These are phyloP conservation scores for Aphelenchoides besseyi DNA, from an alignment of 1,140 invertebrate genomes.

Conservation along the genomic window DNA sequence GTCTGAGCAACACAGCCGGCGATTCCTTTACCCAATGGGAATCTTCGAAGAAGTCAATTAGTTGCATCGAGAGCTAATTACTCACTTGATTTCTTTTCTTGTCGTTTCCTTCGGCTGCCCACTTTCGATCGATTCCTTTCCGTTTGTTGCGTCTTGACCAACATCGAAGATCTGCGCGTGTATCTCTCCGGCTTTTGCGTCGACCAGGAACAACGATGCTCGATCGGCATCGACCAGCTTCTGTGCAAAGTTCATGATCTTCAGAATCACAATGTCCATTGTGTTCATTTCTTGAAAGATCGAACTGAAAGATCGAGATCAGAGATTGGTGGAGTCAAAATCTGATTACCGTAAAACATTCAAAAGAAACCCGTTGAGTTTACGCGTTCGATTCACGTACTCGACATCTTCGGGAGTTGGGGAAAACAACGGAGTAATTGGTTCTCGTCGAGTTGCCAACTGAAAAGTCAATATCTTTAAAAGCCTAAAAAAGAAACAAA, in stretches of 20 bases:
- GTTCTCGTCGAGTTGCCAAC: constrained; percentile 30
- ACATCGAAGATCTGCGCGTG: constrained; percentile 79
- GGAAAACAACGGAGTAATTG: constrained; percentile 22
- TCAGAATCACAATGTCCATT: constrained; percentile 77
- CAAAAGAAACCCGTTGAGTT: constrained; percentile 72
- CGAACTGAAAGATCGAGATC: constrained; percentile 62
- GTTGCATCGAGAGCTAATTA: neutral
- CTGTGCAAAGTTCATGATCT: constrained; percentile 78
- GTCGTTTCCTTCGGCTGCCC: constrained; percentile 4
- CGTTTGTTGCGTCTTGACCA: constrained; percentile 62
- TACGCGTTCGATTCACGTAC: constrained; percentile 67
- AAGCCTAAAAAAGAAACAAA: constrained; percentile 21
- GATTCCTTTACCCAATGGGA: constrained; percentile 90
- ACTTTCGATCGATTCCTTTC: constrained; percentile 22
- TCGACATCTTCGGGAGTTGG: constrained; percentile 45
- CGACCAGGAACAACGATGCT: constrained; percentile 52
- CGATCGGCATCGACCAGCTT: constrained; percentile 76
- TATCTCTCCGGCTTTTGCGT: constrained; percentile 67
- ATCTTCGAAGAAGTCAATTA: constrained; percentile 65
- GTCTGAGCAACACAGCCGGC: constrained; percentile 92
- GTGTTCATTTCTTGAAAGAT: constrained; percentile 77
- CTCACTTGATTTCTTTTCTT: constrained; percentile 6
- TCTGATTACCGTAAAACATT: constrained; percentile 68
- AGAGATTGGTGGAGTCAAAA: neutral
- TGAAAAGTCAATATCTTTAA: neutral